These are phyloP conservation scores for Orthosia gracilis DNA, from an alignment of 2,888 invertebrate species.

Conservation along the genomic window DNA sequence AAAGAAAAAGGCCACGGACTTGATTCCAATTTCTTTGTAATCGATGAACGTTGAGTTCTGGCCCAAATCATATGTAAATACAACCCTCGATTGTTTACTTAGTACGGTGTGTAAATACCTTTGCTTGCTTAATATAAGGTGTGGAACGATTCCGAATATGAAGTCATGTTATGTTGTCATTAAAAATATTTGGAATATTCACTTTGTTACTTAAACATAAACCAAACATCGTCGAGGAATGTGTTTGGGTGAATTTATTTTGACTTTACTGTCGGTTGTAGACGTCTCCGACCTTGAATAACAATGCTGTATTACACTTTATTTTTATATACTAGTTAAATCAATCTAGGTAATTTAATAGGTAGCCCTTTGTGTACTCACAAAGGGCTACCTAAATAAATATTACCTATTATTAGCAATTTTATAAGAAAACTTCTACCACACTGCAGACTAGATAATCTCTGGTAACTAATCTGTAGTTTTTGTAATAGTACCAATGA, in stretches of 20 bases:
- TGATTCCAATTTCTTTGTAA: constrained; percentile 67
- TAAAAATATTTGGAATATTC: constrained; percentile 53
- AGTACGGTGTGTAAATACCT: constrained; percentile 57
- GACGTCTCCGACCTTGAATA: not conserved
- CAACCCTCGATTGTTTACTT: constrained; percentile 50
- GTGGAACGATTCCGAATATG: constrained; percentile 32
- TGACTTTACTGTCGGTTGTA: constrained; percentile 5
- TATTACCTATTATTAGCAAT: no score
- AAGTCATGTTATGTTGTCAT: constrained; percentile 38
- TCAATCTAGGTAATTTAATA: not conserved
- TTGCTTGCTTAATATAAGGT: constrained; percentile 44
- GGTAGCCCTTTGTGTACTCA: no score
- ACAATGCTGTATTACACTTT: not conserved
- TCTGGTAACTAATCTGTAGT: no score
- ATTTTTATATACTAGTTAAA: not conserved
- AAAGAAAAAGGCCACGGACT: constrained; percentile 57
- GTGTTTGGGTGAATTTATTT: constrained; percentile 11
- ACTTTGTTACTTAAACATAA: constrained; percentile 49
- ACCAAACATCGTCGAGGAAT: constrained; percentile 19
- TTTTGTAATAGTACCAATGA: no score
- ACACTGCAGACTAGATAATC: no score
- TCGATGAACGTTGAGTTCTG: constrained; percentile 56
- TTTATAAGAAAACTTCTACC: no score
- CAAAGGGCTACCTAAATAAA: no score
- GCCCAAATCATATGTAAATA: constrained; percentile 67